Base-by-base conservation (phyloP, 2,113 vertebrate species). In the Coptodon bakossiorum region DNA sequence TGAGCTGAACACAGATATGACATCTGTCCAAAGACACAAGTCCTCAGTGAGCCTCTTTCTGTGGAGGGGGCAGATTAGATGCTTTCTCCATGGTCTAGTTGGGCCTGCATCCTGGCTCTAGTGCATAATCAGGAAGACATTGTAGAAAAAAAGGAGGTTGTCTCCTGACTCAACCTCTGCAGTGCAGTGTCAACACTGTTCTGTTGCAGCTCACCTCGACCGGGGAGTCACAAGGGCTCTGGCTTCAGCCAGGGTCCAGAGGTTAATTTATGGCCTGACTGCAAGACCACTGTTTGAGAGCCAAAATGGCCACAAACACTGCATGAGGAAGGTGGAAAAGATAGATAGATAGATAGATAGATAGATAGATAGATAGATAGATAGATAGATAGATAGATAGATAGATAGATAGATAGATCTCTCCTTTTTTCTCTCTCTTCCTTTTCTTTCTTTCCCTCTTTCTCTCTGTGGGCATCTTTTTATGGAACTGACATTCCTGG, bases 401-500 rank as follows among this genome's bases (percentile, higher is more conserved):
- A 83, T 40, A 57, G 71, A 84, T 54, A 84, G 88, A 84, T 73
- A 50, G 61, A 76, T 87, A 1, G 73, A 59, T 50, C 9, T 29
- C n/a, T 54, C 36, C 27, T 31, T 50, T 27, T 82, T 40, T 84
- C 29, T 87, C 36, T 40, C 45, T 87, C 73, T 63, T 11, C 24
- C 13, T 85, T 61, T 82, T 79, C 89, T 87, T 89, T 86, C 82
- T 85, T 57, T 88, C 73, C 80, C 78, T 85, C 80, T 91, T 80
- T 82, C 36, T 90, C 92, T 93, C 93, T 89, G 88, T 90, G 83
- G 90, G 90, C 93, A 93, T 96, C 95, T 95, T 96, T 97, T 96
- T 96, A 96, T 96, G 95, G 94, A 95, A 88, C 92, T 95, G 90
- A 96, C 96, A 96, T 96, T 97, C 96, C 96, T 95, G 91, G 86